phyloP scores from a whole-genome alignment of 2,888 invertebrate species.

The Eledona agricola region DNA sequence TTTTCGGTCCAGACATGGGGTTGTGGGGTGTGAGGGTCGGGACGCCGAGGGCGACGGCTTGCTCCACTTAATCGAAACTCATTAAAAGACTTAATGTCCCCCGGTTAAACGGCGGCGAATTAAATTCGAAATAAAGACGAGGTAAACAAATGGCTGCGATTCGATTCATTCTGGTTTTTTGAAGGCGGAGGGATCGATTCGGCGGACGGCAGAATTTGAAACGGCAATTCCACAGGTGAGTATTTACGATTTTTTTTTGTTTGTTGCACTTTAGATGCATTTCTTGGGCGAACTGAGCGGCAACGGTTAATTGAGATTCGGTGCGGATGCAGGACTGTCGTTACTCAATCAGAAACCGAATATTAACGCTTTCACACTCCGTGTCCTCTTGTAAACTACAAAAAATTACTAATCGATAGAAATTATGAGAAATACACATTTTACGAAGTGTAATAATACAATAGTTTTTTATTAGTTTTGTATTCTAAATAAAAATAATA shows the following conservation, averaged over 20 bases:
- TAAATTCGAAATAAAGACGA: constrained; percentile 3
- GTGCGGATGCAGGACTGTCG: too few relatives aligned
- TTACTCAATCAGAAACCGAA: too few relatives aligned
- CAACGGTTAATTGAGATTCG: too few relatives aligned
- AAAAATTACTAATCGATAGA: too few relatives aligned
- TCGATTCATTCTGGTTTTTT: constrained; percentile 6
- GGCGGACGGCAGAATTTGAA: constrained; percentile 9
- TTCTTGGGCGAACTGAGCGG: too few relatives aligned
- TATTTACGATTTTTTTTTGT: constrained; percentile 4
- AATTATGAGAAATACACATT: too few relatives aligned
- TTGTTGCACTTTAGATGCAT: too few relatives aligned
- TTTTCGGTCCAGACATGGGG: constrained; percentile 29
- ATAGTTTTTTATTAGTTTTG: too few relatives aligned
- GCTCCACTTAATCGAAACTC: constrained; percentile 27
- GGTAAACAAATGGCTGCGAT: constrained; percentile 4
- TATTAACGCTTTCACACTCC: too few relatives aligned
- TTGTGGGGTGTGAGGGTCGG: constrained; percentile 32
- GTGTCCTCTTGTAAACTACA: too few relatives aligned
- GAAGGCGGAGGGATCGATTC: constrained; percentile 11
- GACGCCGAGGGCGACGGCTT: constrained; percentile 37
- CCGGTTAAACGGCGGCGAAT: constrained; percentile 14
- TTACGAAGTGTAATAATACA: too few relatives aligned
- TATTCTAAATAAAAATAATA: too few relatives aligned
- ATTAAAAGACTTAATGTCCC: constrained; percentile 25
- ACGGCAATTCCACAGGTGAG: constrained; percentile 30